A percentile compares a stretch with the other conserved stretches of the same genome.
Conservation (phyloP, 92 coral and sea anemone genomes). For the Porites evermanni region DNA sequence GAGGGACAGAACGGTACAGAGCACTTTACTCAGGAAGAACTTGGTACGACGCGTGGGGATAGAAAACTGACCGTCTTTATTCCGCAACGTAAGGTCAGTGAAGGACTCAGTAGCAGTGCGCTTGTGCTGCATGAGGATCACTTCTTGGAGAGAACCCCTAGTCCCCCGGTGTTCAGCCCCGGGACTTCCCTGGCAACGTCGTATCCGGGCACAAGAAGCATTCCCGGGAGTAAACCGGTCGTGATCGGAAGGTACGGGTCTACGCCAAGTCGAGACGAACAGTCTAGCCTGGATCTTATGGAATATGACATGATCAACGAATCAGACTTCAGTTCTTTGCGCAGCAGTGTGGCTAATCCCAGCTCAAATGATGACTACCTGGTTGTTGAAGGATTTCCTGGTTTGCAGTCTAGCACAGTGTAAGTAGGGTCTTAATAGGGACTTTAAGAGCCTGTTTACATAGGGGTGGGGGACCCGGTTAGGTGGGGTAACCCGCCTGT, state of each 20-base stretch:
- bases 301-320: constrained; percentile 86
- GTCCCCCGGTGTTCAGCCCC: constrained; percentile 57
- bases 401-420: constrained; percentile 77
- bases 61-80: constrained; percentile 16
- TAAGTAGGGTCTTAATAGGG: background rate
- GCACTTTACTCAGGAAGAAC: background rate
- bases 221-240: constrained; percentile 60
- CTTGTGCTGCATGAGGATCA: constrained; percentile 60
- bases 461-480: too few relatives aligned
- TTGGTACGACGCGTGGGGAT: background rate
- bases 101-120: constrained; percentile 39
- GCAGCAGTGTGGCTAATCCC: constrained; percentile 77
- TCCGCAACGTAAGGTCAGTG: constrained; percentile 23
- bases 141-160: constrained; percentile 27
- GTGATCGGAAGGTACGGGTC: constrained; percentile 50
- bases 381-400: constrained; percentile 92
- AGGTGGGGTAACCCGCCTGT: too few relatives aligned
- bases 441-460: too few relatives aligned
- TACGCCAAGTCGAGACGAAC: constrained; percentile 43
- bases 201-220: constrained; percentile 65
- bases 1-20: background rate
- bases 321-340: constrained; percentile 86
- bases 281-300: constrained; percentile 82
- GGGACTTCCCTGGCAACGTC: constrained; percentile 60
- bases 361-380: constrained; percentile 92